A percentile compares a stretch with the other conserved stretches of the same genome.
Conservation (phyloP, 2,888 invertebrate species). For the Heteromyza rotundicornis region DNA sequence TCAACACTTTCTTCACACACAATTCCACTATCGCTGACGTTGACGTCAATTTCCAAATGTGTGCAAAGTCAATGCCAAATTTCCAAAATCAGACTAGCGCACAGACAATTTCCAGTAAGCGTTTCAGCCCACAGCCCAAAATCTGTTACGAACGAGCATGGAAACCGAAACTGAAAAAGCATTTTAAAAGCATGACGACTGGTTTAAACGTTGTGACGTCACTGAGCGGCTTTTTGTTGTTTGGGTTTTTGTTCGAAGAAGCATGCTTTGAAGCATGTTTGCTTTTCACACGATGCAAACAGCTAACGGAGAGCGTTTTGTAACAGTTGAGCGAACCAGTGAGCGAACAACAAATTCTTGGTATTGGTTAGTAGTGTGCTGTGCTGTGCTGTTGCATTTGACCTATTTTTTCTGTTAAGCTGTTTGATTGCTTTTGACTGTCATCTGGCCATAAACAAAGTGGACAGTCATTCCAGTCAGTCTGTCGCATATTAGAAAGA, state of each 20-base stretch:
- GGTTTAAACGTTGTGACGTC: neutral
- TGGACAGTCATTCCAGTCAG: neutral
- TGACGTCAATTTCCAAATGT: neutral
- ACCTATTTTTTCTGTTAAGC: neutral
- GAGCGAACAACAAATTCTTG: neutral
- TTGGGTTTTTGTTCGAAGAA: too few species aligned
- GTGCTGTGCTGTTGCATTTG: neutral
- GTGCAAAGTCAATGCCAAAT: slow-evolving; percentile 33
- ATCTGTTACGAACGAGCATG: slow-evolving; percentile 45
- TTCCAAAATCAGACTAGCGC: too few species aligned
- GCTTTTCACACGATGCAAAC: neutral
- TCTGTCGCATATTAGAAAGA: neutral
- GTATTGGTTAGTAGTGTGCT: neutral
- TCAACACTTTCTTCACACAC: slow-evolving; percentile 50
- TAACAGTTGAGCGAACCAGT: neutral
- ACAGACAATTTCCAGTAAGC: neutral
- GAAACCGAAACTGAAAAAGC: neutral
- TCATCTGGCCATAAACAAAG: neutral
- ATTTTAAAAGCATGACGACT: neutral
- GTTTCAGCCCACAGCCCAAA: neutral
- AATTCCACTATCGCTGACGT: neutral
- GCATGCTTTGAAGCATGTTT: neutral
- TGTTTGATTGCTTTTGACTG: neutral
- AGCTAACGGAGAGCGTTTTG: neutral
- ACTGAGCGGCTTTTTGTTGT: neutral